Percentiles rank a stretch among this genome's conserved stretches.
phyloP scores from a whole-genome alignment of 1,140 invertebrate species.

The Conus betulinus region DNA sequence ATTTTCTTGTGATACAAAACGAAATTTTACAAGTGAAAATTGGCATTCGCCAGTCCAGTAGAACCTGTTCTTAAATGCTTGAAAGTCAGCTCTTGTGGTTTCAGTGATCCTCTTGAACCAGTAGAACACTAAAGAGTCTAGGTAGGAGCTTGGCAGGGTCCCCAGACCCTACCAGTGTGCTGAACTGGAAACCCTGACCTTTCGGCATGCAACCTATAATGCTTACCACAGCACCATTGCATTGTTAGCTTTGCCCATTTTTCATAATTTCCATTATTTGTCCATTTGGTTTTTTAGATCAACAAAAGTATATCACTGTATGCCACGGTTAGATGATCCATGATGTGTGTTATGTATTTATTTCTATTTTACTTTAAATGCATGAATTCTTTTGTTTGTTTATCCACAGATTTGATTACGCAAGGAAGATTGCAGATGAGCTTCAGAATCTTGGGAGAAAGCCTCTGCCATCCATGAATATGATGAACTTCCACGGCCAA shows the following conservation, averaged over 20 bases:
- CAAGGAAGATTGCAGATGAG: constrained; percentile 29
- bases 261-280: neutral
- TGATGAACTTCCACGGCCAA: constrained; percentile 30
- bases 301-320: neutral
- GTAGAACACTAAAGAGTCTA: too few relatives aligned
- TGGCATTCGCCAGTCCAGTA: too few relatives aligned
- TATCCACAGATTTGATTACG: constrained; percentile 22
- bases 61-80: too few relatives aligned
- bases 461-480: constrained; percentile 15
- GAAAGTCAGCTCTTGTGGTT: too few relatives aligned
- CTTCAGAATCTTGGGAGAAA: constrained; percentile 32
- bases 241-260: neutral
- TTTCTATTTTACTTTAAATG: neutral
- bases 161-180: too few relatives aligned
- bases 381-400: neutral
- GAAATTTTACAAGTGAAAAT: too few relatives aligned
- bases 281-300: neutral
- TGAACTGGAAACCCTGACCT: too few relatives aligned
- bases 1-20: too few relatives aligned
- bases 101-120: too few relatives aligned
- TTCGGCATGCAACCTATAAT: too few relatives aligned
- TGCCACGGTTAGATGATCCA: neutral
- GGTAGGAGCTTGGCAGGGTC: too few relatives aligned
- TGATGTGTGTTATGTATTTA: neutral
- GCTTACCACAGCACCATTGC: too few relatives aligned